Conservation (phyloP, 2,113 vertebrate species). For the Aegotheles bennettii region DNA sequence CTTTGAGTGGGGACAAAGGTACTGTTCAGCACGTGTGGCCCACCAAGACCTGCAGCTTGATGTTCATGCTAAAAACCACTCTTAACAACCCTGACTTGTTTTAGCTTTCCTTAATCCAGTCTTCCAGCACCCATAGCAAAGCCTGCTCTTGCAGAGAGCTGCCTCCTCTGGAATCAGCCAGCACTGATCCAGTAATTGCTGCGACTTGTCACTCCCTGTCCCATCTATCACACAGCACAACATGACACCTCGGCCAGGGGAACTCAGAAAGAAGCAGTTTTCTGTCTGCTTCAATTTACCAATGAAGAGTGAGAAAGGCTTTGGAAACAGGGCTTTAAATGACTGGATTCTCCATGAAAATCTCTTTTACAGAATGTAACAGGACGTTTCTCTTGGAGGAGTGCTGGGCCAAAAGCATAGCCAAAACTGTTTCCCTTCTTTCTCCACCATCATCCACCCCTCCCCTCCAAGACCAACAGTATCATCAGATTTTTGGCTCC, state of each 20-base stretch:
- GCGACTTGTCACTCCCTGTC: neutral
- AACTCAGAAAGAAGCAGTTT: conserved; percentile 35
- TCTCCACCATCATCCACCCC: neutral
- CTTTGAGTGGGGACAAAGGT: neutral
- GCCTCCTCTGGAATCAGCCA: neutral
- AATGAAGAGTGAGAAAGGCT: neutral
- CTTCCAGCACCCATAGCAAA: neutral
- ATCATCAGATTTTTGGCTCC: neutral
- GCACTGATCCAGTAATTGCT: neutral
- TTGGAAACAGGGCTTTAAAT: neutral
- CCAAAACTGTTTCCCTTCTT: neutral
- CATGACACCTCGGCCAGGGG: conserved; percentile 3
- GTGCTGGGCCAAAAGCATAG: neutral
- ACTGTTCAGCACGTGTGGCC: fast-evolving
- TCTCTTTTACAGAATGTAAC: neutral
- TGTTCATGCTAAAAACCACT: neutral
- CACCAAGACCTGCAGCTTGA: neutral
- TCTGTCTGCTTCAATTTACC: conserved; percentile 31
- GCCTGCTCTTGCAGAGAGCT: neutral
- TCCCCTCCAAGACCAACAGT: neutral
- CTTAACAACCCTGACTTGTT: neutral
- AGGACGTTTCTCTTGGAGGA: neutral
- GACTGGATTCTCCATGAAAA: neutral
- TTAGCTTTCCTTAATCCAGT: neutral
- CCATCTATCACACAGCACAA: neutral